These are phyloP conservation scores for Calypte anna DNA, from an alignment of 2,113 vertebrate species.

Conservation along the genomic window DNA sequence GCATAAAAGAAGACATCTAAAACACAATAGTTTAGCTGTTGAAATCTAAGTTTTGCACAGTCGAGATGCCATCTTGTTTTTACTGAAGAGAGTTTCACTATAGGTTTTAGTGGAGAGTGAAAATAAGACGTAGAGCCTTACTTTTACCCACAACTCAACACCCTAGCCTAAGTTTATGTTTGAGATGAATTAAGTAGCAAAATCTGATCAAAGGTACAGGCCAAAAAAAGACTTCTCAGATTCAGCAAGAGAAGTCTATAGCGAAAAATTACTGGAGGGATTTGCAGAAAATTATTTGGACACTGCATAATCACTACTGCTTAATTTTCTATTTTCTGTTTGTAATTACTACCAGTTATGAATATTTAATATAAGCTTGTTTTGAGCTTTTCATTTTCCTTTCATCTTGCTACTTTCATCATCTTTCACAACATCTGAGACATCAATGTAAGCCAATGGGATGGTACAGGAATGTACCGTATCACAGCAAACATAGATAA, in stretches of 20 bases:
- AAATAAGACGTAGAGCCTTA: background rate
- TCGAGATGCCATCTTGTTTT: background rate
- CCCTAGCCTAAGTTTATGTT: background rate
- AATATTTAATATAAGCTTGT: conserved; percentile 72
- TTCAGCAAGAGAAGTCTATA: conserved; percentile 18
- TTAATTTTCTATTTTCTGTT: conserved; percentile 71
- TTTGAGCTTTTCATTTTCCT: conserved; percentile 60
- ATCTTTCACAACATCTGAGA: conserved; percentile 32
- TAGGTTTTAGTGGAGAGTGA: background rate
- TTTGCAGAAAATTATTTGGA: conserved; percentile 24
- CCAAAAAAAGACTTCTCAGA: background rate
- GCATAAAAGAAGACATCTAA: background rate
- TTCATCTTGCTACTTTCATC: conserved; percentile 60
- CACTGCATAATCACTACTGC: conserved; percentile 43
- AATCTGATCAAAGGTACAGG: background rate
- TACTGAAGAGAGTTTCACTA: background rate
- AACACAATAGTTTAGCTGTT: background rate
- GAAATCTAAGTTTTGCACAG: background rate
- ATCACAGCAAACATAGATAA: conserved; percentile 8
- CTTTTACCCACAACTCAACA: background rate
- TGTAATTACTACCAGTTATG: conserved; percentile 73
- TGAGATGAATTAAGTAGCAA: background rate
- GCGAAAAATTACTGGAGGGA: conserved; percentile 44
- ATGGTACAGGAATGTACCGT: background rate
- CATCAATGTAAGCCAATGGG: conserved; percentile 23